Percentiles rank a stretch among this genome's conserved stretches.
These are phyloP conservation scores for Poecile atricapillus DNA, from an alignment of 2,113 vertebrate genomes.

Conservation along the genomic window DNA sequence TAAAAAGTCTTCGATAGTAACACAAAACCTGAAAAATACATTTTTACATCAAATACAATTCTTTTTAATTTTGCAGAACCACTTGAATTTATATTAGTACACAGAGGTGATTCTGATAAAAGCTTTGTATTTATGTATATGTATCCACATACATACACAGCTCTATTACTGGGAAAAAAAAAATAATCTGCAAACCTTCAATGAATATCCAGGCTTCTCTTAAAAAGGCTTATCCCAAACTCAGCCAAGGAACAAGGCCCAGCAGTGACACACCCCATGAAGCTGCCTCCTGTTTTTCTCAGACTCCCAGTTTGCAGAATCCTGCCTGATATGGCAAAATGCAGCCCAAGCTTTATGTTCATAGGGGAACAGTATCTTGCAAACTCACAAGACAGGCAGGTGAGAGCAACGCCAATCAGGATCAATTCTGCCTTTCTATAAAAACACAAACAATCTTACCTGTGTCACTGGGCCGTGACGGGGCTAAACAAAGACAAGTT, in stretches of 20 bases:
- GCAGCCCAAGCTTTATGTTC: not conserved
- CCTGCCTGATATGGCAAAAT: not conserved
- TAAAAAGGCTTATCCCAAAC: not conserved
- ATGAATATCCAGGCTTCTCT: not conserved
- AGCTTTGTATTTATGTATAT: not conserved
- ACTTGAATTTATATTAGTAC: not conserved
- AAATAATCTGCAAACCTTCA: not conserved
- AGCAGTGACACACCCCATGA: not conserved
- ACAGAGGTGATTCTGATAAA: not conserved
- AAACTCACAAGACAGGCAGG: not conserved
- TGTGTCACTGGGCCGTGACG: not conserved
- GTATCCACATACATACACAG: not conserved
- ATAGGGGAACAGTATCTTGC: not conserved
- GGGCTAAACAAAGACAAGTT: not conserved
- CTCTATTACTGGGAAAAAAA: not conserved
- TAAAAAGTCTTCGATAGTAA: not conserved
- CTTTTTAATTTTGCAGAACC: not conserved
- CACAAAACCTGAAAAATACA: not conserved
- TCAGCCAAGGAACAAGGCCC: not conserved
- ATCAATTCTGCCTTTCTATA: not conserved
- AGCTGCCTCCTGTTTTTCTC: conserved; percentile 6
- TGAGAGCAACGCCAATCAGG: not conserved
- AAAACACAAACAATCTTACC: not conserved
- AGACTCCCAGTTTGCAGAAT: not conserved
- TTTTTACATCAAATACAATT: not conserved